Conservation (phyloP, 2,113 vertebrate species). For the Tichodroma muraria region DNA sequence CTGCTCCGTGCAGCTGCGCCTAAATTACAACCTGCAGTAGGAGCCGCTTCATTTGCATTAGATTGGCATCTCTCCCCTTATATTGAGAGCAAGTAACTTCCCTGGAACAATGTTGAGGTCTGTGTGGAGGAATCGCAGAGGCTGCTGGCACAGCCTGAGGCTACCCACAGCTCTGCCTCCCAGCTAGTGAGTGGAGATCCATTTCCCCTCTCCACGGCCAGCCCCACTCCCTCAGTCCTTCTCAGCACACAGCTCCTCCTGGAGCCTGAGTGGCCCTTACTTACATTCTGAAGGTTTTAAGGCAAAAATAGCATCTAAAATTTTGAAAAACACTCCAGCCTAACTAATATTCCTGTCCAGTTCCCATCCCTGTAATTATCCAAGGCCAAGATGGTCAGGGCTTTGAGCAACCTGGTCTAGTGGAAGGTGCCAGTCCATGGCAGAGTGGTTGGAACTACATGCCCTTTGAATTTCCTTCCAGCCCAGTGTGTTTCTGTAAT, state of each 20-base stretch:
- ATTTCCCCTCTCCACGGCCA: rapidly evolving
- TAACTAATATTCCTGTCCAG: neutral
- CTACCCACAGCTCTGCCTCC: neutral
- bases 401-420: neutral
- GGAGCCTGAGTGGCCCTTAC: neutral
- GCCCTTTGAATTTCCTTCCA: neutral
- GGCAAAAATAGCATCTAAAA: neutral
- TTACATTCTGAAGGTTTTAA: neutral
- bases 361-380: neutral
- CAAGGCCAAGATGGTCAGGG: neutral
- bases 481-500: neutral
- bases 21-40: neutral
- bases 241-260: neutral
- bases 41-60: neutral
- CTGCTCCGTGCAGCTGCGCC: neutral
- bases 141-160: neutral
- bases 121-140: neutral
- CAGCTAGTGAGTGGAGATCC: neutral
- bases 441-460: neutral
- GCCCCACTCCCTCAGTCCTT: neutral
- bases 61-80: neutral
- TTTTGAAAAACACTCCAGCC: neutral
- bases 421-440: rapidly evolving
- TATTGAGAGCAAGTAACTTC: neutral
- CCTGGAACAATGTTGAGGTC: neutral